Base-by-base conservation (phyloP, 1,140 invertebrate genomes). In the Psilanteris sp. region DNA sequence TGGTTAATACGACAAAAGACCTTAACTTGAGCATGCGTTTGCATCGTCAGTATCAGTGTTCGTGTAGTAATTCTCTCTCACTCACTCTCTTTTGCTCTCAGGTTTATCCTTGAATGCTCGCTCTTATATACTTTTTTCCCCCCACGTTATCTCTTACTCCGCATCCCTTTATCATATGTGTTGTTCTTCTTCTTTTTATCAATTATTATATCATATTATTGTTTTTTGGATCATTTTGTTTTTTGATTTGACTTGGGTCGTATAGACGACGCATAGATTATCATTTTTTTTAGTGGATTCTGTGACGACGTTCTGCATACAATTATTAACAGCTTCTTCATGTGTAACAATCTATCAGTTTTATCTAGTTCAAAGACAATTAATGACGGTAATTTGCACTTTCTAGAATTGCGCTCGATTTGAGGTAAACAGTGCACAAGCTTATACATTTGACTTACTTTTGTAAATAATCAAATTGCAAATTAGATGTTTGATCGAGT, bases 11-110 rank as follows among this genome's bases (percentile, higher is more conserved):
- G 54, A 72, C 36, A 68, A 67, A 61, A 62, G 50, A 70, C 77
- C 77, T 73, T 62, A 72, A 72, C 64, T 83, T 57, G 68, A 83
- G 82, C 82, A 83, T 83, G 82, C 77, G 78, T 77, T 79, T 83
- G 82, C 82, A 83, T 83, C 77, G 77, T 81, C 81, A 82, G 79
- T 83, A 77, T 81, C 79, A 82, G 81, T 83, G 82, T 83, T 83
- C 80, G 79, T 82, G 82, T 82, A 80, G 79, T 81, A 78, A 59
- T 79, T 76, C 64, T 79, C 70, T 79, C 62, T 78, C 77, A 73
- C 75, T 77, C 66, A 71, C 61, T 78, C 66, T 79, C 64, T 81
- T 72, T 76, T 76, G 50, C 72, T 76, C 72, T 64, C 46, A 76
- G 64, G 50, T 70, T 70, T 70, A 14, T 75, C 64, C 64, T 64